phyloP scores from a whole-genome alignment of 2,113 vertebrate species.

The Xenopus laevis region DNA sequence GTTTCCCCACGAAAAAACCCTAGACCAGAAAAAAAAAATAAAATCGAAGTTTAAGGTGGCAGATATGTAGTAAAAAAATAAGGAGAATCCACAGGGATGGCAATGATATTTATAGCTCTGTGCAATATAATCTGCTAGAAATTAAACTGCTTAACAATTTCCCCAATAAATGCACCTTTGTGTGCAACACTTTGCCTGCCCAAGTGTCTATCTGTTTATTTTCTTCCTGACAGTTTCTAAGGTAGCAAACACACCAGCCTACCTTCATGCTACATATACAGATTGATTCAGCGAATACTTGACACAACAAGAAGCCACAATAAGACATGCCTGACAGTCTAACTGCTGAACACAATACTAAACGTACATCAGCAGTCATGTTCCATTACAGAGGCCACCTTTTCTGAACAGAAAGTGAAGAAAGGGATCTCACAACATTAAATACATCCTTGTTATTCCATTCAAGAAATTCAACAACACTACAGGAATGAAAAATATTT shows the following conservation, averaged over 20 bases:
- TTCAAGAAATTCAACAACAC: not conserved
- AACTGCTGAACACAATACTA: constrained; percentile 22
- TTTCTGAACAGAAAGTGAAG: not conserved
- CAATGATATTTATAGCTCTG: no score
- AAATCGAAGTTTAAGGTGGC: no score
- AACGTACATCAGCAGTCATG: constrained; percentile 12
- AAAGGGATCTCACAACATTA: not conserved
- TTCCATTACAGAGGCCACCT: constrained; percentile 10
- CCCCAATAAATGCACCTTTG: not conserved
- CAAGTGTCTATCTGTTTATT: no score
- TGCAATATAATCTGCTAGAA: no score
- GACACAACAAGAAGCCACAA: constrained; percentile 19
- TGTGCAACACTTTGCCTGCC: not conserved
- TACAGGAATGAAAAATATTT: no score
- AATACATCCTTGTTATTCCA: not conserved
- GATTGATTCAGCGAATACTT: constrained; percentile 41
- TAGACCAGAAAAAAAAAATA: no score
- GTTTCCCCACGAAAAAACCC: no score
- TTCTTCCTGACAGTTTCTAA: not conserved
- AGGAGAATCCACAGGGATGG: no score
- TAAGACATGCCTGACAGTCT: constrained; percentile 37
- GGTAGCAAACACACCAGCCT: not conserved
- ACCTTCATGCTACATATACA: not conserved
- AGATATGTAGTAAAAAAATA: no score
- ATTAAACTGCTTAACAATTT: no score